Conservation (phyloP, 1,140 invertebrate species). For the Drosophila lowei region DNA sequence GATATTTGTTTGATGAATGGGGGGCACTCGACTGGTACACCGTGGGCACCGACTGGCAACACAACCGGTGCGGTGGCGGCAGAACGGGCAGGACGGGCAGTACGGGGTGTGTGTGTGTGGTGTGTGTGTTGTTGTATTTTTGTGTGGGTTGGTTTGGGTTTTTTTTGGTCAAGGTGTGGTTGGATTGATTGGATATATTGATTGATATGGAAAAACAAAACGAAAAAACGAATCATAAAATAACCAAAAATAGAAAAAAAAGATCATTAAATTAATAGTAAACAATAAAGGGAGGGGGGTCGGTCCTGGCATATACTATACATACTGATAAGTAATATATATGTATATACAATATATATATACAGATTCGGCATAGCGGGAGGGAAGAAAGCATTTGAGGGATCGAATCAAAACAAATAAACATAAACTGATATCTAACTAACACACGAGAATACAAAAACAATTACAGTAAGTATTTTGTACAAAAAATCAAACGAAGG, state of each 20-base stretch:
- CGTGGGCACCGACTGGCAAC: constrained; percentile 81
- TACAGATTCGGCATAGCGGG: background rate
- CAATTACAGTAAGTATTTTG: constrained; percentile 3
- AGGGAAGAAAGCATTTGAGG: background rate
- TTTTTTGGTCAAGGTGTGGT: constrained; percentile 37
- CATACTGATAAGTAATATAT: constrained; percentile 27
- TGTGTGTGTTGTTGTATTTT: constrained; percentile 40
- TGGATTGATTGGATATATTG: constrained; percentile 39
- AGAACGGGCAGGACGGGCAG: constrained; percentile 8
- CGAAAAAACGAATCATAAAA: constrained; percentile 70
- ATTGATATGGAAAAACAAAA: constrained; percentile 70
- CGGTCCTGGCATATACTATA: constrained; percentile 35
- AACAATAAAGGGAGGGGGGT: constrained; percentile 22
- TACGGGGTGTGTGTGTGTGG: constrained; percentile 29
- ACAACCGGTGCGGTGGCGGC: constrained; percentile 48
- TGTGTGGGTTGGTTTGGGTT: constrained; percentile 40
- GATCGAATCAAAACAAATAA: constrained; percentile 9
- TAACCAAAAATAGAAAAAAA: constrained; percentile 48
- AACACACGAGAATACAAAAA: constrained; percentile 14
- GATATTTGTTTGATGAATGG: constrained; percentile 76
- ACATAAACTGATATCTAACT: constrained; percentile 41
- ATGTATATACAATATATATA: background rate
- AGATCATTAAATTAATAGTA: constrained; percentile 31
- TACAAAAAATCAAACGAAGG: constrained; percentile 34
- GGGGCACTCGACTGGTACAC: constrained; percentile 73